Evolutionary conservation across 2,888 invertebrate genomes (phyloP), one percentile per base, ranked within the genome.

Genomic region (Prosapia bicincta): DNA sequence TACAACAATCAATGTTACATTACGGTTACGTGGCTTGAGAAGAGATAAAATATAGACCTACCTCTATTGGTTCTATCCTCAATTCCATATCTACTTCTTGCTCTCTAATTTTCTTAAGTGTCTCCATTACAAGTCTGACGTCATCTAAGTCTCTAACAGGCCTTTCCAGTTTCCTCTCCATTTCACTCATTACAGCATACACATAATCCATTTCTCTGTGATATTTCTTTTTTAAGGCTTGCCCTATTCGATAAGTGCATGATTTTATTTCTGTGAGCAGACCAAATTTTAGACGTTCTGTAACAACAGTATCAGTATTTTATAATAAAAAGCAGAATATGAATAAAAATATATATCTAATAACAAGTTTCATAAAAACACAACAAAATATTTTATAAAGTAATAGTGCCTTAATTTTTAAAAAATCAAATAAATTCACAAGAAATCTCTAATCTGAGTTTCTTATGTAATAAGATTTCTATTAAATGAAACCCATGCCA

Each of bases 41-140:
- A n/a, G n/a, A n/a, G n/a, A n/a, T n/a, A n/a, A n/a, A n/a, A n/a
- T n/a, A n/a, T n/a, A n/a, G n/a, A n/a, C n/a, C n/a, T 83, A 92
- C 94, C 88, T 98, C 98, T 79, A 98, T 95, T 0, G 98, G 97
- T 82, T 94, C 95, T 77, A 98, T 97, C 83, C 91, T 92, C 70
- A 97, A 86, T 83, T 98, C 98, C 93, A 98, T 96, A 82, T 97
- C 96, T 15, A 98, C 96, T 85, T 98, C 98, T 83, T 96, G 95
- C 81, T 97, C 97, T 5, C 98, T 88, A 73, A 97, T 96, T 85
- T 97, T 97, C 83, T 94, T 93, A 77, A 98, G 85, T 0, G 95
- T 96, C 78, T 97, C 96, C 96, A 98, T 98, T 67, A 97, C 92
- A 82, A 95, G 90, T 73, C 97, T 89, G 0, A 98, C 97, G 83